Evolutionary conservation across 2,888 invertebrate species (phyloP).

Genomic region (Sminthurinus aureus): DNA sequence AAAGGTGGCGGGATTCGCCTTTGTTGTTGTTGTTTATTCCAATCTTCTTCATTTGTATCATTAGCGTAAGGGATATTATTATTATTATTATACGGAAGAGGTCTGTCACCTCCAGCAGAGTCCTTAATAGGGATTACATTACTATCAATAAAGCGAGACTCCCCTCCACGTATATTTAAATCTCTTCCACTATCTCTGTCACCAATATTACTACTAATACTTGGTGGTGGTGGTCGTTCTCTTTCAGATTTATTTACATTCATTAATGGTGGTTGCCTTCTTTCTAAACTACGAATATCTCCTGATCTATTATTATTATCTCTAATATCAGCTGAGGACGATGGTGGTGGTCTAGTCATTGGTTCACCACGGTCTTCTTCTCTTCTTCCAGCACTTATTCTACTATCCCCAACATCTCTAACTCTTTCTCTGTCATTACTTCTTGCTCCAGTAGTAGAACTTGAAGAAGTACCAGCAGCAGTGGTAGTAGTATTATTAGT

Average conservation of each 20-base stretch:
- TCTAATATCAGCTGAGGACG: too few relatives aligned
- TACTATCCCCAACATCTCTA: neutral
- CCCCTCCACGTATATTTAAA: neutral
- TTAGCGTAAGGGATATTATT: conserved; percentile 24
- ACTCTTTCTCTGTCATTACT: conserved; percentile 32
- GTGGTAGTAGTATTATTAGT: too few relatives aligned
- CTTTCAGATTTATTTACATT: neutral
- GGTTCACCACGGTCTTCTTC: conserved; percentile 16
- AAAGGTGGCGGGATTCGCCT: neutral
- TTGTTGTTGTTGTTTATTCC: conserved; percentile 25
- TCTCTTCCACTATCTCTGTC: neutral
- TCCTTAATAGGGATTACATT: conserved; percentile 26
- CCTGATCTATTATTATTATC: too few relatives aligned
- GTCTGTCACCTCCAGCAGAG: conserved; percentile 19
- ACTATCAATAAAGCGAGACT: neutral
- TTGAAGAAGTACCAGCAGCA: neutral
- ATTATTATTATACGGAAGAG: too few relatives aligned
- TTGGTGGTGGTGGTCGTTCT: neutral
- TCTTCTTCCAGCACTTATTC: neutral
- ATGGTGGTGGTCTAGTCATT: too few relatives aligned
- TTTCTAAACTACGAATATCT: conserved; percentile 34
- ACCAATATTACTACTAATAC: neutral
- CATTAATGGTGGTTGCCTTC: conserved; percentile 28
- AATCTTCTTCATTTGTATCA: conserved; percentile 25
- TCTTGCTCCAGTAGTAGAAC: conserved; percentile 27